Evolutionary conservation across 2,797 vertebrate genomes (phyloP), one percentile per base, ranked within the genome.

Genomic region (Luscinia megarhynchos): DNA sequence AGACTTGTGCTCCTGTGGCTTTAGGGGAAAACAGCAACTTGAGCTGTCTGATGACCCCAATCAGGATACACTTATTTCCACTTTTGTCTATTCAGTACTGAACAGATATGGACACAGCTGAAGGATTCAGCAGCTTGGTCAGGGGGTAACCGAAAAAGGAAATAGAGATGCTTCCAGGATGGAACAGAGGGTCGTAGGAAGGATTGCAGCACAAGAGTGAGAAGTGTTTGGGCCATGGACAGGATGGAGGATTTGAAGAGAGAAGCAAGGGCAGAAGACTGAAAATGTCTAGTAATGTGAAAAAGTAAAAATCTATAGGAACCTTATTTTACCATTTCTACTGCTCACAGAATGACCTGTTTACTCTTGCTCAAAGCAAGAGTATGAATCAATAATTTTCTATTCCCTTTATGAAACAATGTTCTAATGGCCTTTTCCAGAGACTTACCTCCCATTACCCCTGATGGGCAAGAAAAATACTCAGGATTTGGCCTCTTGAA

Each of bases 151-250:
- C 1, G 34, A 40, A 41, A 24, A 12, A 54, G 7, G 20, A 72
- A 63, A 50, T 1, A 61, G 40, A 48, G 26, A 12, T 7, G 27
- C 13, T 64, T 43, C 50, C 64, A 64, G 57, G 26, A 16, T 27
- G 24, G 73, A 40, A 21, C 1, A 50, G 24, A 61, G 26, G 51
- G 32, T 32, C 0, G 0, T 11, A 50, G 50, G 40, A 75, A 80
- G 53, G 34, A 34, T 22, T 1, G 0, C 13, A 51, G 27, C 38
- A 50, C 16, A 57, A 13, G 46, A 51, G 4, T 29, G 21, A 15
- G 41, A 70, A 32, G 12, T 62, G 72, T 58, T 14, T 32, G 59
- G 29, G 61, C 27, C 64, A 36, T 8, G 21, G 16, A 61, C 32
- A 74, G 8, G 41, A 46, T 23, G 26, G 24, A 76, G n/a, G 17